A percentile compares a stretch with the other conserved stretches of the same genome.
Conservation (phyloP, 2,797 vertebrate species). For the Bovichtus variegatus region DNA sequence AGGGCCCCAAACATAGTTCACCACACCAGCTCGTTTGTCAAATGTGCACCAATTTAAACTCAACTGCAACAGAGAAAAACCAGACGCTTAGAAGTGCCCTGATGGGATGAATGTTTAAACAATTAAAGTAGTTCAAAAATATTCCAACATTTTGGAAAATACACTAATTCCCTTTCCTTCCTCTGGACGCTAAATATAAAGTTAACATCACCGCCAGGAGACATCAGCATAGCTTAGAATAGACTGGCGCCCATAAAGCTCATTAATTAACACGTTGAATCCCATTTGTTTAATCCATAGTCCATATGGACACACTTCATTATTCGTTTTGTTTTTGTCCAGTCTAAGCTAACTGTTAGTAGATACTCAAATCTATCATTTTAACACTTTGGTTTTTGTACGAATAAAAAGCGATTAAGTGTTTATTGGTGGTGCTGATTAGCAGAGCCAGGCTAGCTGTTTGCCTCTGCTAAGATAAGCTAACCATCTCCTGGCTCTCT, state of each 20-base stretch:
- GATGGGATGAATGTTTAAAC: too few species aligned
- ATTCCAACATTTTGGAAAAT: too few species aligned
- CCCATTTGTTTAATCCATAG: not conserved
- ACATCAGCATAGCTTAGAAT: not conserved
- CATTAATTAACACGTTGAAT: not conserved
- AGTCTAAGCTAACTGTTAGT: not conserved
- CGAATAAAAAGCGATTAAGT: not conserved
- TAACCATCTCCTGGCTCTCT: not conserved
- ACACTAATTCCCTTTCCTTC: too few species aligned
- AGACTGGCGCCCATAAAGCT: not conserved
- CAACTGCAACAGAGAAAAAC: not conserved
- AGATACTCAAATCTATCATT: not conserved
- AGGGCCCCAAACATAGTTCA: not conserved
- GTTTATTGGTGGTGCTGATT: not conserved
- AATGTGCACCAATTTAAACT: not conserved
- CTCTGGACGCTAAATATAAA: not conserved
- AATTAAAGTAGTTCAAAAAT: too few species aligned
- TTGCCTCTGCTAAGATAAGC: not conserved
- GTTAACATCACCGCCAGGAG: not conserved
- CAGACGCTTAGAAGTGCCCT: not conserved
- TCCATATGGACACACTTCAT: not conserved
- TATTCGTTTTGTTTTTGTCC: not conserved
- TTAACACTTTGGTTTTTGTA: not conserved
- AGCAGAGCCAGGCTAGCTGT: not conserved
- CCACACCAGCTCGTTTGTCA: not conserved